Evolutionary conservation across 92 coral and sea anemone genomes (phyloP), one percentile per base, ranked within the genome.

Genomic region (Diadumene lineata): DNA sequence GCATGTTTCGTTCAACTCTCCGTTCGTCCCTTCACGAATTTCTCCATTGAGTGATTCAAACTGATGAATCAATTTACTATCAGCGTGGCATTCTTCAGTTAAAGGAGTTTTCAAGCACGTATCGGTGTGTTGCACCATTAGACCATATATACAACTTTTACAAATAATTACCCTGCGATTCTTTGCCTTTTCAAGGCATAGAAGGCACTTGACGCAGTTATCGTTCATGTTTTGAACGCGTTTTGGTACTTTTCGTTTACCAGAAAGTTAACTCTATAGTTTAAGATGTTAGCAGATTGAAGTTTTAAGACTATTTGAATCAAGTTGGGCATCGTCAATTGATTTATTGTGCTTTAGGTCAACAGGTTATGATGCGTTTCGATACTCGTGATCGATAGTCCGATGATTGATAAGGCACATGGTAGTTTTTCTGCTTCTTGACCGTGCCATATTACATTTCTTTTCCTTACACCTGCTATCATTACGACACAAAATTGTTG

Each of bases 141-240:
- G 31, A 30, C 31, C 31, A 62, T 28, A 62, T 29, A 70, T 11
- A 53, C 75, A 70, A 17, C 50, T 25, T 22, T 72, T 44, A 72
- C 77, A 72, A 43, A 72, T 31, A 57, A 32, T 31, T 25, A 56
- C 9, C 77, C 34, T 72, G 66, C 9, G 11, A 28, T 17, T 34
- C 13, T 34, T 72, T 8, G 51, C 66, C 23, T 72, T 27, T 33
- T n/a, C 65, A 32, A 22, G 53, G 23, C 77, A 72, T 66, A 56
- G 15, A 17, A 56, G 56, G 15, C 66, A 72, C 56, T 57, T 56
- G 50, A 31, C 50, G 9, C 8, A 43, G 17, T 70, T 50, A 1
- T 17, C 68, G 68, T 62, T 62, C 68, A 62, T 62, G 32, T 62
- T 29, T 15, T 21, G 8, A 25, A 28, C 31, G 43, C n/a, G 3